Evolutionary conservation across 2,888 invertebrate species (phyloP).

Genomic region (Melieria omissa): DNA sequence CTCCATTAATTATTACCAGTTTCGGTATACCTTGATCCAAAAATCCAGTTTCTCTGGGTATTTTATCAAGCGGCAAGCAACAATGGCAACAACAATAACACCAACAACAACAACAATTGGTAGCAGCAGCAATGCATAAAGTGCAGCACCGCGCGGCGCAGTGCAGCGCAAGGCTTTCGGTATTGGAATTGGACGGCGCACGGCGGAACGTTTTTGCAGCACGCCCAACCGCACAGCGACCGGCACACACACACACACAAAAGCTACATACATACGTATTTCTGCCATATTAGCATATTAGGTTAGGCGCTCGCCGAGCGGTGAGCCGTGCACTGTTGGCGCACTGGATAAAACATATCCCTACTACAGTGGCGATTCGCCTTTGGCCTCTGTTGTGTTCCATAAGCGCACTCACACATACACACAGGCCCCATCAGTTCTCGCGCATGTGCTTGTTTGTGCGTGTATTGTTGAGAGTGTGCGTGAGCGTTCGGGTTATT

Average conservation of each 20-base stretch:
- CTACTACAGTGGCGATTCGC: too few relatives aligned
- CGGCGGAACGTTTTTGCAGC: neutral
- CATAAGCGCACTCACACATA: neutral
- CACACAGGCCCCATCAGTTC: neutral
- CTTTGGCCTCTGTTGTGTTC: neutral
- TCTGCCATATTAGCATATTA: neutral
- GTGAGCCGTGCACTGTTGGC: too few relatives aligned
- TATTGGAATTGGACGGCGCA: too few relatives aligned
- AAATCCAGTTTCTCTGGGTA: conserved; percentile 34
- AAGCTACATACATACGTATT: neutral
- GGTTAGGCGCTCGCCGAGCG: neutral
- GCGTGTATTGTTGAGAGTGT: neutral
- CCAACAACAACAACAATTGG: conserved; percentile 2
- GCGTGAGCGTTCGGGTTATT: too few relatives aligned
- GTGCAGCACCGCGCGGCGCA: too few relatives aligned
- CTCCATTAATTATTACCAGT: conserved; percentile 35
- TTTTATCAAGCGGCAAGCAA: conserved; percentile 24
- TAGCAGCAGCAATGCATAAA: too few relatives aligned
- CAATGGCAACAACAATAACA: conserved; percentile 22
- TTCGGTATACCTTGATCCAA: conserved; percentile 35
- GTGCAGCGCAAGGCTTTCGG: too few relatives aligned
- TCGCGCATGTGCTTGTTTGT: neutral
- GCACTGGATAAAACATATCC: too few relatives aligned
- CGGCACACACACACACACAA: too few relatives aligned
- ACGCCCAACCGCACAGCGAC: neutral